Evolutionary conservation across 2,113 vertebrate species (phyloP).

Genomic region (Meleagris gallopavo): DNA sequence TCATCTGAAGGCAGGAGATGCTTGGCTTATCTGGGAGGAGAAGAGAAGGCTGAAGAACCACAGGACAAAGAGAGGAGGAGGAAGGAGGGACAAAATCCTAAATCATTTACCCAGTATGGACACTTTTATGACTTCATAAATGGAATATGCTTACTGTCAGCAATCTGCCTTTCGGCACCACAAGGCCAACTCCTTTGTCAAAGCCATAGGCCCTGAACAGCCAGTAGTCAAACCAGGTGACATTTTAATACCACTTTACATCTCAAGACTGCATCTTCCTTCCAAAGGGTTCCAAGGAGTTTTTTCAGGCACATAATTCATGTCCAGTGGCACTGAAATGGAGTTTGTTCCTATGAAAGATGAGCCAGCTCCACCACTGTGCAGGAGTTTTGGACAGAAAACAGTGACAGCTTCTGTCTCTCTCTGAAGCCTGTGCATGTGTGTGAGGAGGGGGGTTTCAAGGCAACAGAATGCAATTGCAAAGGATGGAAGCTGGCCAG

Average conservation of each 20-base stretch:
- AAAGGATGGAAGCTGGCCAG: slow-evolving; percentile 1
- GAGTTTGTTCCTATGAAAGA: neutral
- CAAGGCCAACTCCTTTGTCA: neutral
- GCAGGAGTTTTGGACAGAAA: slow-evolving; percentile 1
- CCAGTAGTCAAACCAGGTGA: neutral
- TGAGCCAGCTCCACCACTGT: neutral
- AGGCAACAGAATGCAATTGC: neutral
- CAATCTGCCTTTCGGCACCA: slow-evolving; percentile 5
- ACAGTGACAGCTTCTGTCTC: neutral
- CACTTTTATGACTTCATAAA: slow-evolving; percentile 62
- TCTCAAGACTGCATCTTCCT: slow-evolving; percentile 31
- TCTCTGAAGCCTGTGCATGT: neutral
- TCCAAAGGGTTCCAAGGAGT: slow-evolving; percentile 24
- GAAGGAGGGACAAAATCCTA: slow-evolving; percentile 36
- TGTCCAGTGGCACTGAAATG: neutral
- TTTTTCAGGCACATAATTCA: slow-evolving; percentile 29
- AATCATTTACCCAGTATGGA: slow-evolving; percentile 43
- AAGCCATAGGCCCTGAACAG: neutral
- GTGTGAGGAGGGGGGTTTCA: slow-evolving; percentile 10
- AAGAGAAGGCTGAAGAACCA: slow-evolving; percentile 10
- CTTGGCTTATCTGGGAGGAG: neutral
- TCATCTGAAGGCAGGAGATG: neutral
- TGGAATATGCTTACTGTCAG: slow-evolving; percentile 43
- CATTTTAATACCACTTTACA: slow-evolving; percentile 52
- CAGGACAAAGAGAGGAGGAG: neutral